Percentiles rank a stretch among this genome's conserved stretches.
phyloP scores from a whole-genome alignment of 2,888 invertebrate genomes.

The Carcina quercana region DNA sequence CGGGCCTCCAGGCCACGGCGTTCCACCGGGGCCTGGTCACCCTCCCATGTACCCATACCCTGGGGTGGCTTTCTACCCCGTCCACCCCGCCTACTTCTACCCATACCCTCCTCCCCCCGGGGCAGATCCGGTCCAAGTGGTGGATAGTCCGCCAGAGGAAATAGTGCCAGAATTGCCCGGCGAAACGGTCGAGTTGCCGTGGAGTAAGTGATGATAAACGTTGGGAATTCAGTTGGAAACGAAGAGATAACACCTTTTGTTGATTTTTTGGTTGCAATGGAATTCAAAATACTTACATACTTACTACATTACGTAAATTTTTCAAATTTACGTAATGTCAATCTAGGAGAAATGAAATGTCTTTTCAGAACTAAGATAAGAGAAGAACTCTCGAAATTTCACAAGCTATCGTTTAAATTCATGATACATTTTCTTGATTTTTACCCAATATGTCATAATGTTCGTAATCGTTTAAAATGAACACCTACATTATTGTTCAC shows the following conservation, averaged over 20 bases:
- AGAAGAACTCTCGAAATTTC: too few relatives aligned
- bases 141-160: slow-evolving; percentile 37
- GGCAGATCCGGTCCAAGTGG: slow-evolving; percentile 32
- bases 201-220: too few relatives aligned
- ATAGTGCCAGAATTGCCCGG: slow-evolving; percentile 56
- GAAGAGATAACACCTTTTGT: slow-evolving; percentile 41
- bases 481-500: too few relatives aligned
- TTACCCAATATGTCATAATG: too few relatives aligned
- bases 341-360: too few relatives aligned
- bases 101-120: slow-evolving; percentile 39
- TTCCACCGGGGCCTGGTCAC: slow-evolving; percentile 23
- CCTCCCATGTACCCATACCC: slow-evolving; percentile 36
- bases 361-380: too few relatives aligned
- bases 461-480: too few relatives aligned
- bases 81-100: slow-evolving; percentile 62
- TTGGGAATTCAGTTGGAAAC: slow-evolving; percentile 23
- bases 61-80: slow-evolving; percentile 50
- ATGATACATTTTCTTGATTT: too few relatives aligned
- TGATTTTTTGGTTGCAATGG: background rate
- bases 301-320: too few relatives aligned
- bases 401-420: too few relatives aligned
- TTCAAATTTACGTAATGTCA: too few relatives aligned
- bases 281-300: background rate
- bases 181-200: slow-evolving; percentile 65
- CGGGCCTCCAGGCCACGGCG: slow-evolving; percentile 24